Conservation (phyloP, 1,140 invertebrate genomes). For the Neocloeon triangulifer region DNA sequence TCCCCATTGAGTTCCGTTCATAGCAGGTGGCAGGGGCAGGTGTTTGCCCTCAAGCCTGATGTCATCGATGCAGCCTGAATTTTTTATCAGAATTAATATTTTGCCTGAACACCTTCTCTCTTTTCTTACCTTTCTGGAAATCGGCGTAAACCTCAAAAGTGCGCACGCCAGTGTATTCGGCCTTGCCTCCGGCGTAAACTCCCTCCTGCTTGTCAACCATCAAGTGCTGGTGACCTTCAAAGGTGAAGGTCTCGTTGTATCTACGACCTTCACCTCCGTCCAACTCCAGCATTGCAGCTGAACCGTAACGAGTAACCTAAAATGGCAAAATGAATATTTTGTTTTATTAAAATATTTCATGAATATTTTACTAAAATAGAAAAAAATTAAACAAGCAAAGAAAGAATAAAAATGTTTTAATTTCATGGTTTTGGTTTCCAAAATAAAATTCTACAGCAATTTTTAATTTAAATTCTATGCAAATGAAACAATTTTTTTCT, state of each 20-base stretch:
- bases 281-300: conserved; percentile 76
- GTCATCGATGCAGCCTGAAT: conserved; percentile 54
- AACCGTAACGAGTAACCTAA: conserved; percentile 52
- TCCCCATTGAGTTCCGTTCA: conserved; percentile 86
- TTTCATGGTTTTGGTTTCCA: background rate
- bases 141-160: conserved; percentile 90
- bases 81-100: no score
- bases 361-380: no score
- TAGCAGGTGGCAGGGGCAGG: conserved; percentile 71
- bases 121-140: conserved; percentile 72
- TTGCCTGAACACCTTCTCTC: no score
- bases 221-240: conserved; percentile 76
- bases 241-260: conserved; percentile 84
- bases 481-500: background rate
- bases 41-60: conserved; percentile 78
- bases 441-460: background rate
- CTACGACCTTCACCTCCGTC: conserved; percentile 87
- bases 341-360: background rate
- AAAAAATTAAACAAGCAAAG: no score
- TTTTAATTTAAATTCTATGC: background rate
- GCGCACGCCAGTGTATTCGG: conserved; percentile 75
- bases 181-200: conserved; percentile 84
- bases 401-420: no score
- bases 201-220: conserved; percentile 85
- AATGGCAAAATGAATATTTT: conserved; percentile 1